A percentile compares a stretch with the other conserved stretches of the same genome.
Evolutionary conservation across 2,113 vertebrate genomes (phyloP).

Genomic region (Eubucco bourcierii): DNA sequence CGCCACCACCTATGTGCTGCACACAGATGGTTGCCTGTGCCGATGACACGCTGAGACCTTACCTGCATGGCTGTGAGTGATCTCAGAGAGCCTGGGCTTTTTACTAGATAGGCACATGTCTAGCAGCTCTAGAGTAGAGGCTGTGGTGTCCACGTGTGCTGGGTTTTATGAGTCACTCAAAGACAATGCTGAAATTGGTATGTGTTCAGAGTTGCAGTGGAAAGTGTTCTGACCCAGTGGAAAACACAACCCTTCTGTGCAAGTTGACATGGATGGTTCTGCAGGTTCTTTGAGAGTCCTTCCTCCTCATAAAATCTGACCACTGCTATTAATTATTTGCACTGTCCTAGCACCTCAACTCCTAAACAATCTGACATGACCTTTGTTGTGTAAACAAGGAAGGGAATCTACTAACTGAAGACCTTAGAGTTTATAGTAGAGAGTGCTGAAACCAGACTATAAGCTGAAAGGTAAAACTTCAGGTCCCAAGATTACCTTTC

Average conservation of each 20-base stretch:
- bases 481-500: slow-evolving; percentile 61
- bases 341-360: not conserved
- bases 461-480: slow-evolving; percentile 6
- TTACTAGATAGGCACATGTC: not conserved
- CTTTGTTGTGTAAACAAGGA: slow-evolving; percentile 11
- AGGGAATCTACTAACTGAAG: not conserved
- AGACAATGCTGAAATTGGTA: not conserved
- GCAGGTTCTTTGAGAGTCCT: not conserved
- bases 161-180: not conserved
- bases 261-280: not conserved
- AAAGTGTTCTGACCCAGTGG: not conserved
- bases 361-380: not conserved
- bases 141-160: not conserved
- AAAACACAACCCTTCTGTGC: not conserved
- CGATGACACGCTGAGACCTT: not conserved
- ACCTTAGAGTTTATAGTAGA: not conserved
- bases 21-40: not conserved
- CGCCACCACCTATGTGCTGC: not conserved
- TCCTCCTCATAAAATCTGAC: not conserved
- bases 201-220: not conserved
- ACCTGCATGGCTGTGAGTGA: not conserved
- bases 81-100: not conserved
- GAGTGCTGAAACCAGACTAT: not conserved
- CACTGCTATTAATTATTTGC: not conserved
- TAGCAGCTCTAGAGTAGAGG: not conserved